A percentile compares a stretch with the other conserved stretches of the same genome.
Evolutionary conservation across 2,113 vertebrate species (phyloP).

Genomic region (Grammomys surdaster): DNA sequence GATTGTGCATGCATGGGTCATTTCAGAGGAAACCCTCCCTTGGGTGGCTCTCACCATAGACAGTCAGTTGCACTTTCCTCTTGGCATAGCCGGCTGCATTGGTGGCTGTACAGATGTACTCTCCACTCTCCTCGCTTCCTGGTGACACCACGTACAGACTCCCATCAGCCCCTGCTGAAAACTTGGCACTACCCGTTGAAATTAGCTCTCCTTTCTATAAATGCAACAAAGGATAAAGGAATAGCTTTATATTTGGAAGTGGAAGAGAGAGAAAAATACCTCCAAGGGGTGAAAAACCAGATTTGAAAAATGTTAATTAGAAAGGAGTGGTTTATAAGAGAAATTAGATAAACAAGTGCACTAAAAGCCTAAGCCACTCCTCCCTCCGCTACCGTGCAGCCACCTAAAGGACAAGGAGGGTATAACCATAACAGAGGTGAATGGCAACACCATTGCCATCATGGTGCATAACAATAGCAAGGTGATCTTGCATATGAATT

Average conservation of each 20-base stretch:
- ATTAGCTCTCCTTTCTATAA: constrained; percentile 92
- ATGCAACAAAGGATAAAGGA: neutral
- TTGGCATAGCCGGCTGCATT: constrained; percentile 94
- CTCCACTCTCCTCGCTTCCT: constrained; percentile 92
- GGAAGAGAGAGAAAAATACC: neutral
- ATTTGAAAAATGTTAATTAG: neutral
- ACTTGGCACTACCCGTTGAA: constrained; percentile 86
- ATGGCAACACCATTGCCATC: fast-evolving
- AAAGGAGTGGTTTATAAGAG: constrained; percentile 6
- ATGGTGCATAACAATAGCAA: fast-evolving
- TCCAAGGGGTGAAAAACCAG: neutral
- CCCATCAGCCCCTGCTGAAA: constrained; percentile 91
- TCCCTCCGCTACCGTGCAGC: neutral
- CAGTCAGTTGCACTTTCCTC: constrained; percentile 96
- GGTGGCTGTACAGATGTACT: constrained; percentile 95
- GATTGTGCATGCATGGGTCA: neutral
- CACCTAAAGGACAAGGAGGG: neutral
- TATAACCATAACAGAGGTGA: neutral
- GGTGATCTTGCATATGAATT: neutral
- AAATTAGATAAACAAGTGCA: neutral
- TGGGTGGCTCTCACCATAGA: constrained; percentile 91
- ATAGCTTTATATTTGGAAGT: constrained; percentile 31
- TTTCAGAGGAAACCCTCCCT: neutral
- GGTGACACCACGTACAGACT: constrained; percentile 92
- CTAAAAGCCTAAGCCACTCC: neutral